Evolutionary conservation across 2,113 vertebrate genomes (phyloP).

Genomic region (Cheirogaleus medius): DNA sequence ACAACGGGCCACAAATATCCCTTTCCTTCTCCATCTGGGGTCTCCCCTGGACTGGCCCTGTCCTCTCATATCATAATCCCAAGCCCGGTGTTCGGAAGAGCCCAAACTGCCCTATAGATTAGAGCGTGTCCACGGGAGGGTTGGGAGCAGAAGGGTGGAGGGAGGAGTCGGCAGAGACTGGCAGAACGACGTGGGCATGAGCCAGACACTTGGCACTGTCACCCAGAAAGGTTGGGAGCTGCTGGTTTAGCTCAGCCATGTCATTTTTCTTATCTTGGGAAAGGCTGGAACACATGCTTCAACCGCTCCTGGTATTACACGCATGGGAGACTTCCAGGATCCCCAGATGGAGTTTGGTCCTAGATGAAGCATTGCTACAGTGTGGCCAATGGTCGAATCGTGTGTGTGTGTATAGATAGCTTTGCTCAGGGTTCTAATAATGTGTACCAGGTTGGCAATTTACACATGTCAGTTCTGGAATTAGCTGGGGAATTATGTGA

Average conservation of each 20-base stretch:
- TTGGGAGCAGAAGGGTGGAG: neutral
- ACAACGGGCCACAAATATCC: neutral
- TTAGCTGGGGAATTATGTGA: neutral
- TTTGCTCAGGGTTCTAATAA: neutral
- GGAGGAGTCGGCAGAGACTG: neutral
- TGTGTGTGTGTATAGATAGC: neutral
- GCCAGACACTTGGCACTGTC: slow-evolving; percentile 23
- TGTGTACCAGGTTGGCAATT: neutral
- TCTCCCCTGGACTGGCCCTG: neutral
- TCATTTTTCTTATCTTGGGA: slow-evolving; percentile 6
- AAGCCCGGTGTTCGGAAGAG: neutral
- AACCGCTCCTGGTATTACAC: neutral
- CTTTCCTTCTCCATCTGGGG: neutral
- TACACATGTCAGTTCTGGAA: neutral
- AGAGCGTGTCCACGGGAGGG: neutral
- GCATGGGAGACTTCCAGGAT: neutral
- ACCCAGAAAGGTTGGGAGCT: neutral
- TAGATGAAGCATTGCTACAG: neutral
- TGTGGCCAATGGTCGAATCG: neutral
- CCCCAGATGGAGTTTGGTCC: neutral
- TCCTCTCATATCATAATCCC: neutral
- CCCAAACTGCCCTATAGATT: neutral
- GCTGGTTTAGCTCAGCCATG: slow-evolving; percentile 11
- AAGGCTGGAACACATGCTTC: neutral
- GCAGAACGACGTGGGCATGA: neutral